Base-by-base conservation (phyloP, 2,888 invertebrate species). In the Heliconius aoede region DNA sequence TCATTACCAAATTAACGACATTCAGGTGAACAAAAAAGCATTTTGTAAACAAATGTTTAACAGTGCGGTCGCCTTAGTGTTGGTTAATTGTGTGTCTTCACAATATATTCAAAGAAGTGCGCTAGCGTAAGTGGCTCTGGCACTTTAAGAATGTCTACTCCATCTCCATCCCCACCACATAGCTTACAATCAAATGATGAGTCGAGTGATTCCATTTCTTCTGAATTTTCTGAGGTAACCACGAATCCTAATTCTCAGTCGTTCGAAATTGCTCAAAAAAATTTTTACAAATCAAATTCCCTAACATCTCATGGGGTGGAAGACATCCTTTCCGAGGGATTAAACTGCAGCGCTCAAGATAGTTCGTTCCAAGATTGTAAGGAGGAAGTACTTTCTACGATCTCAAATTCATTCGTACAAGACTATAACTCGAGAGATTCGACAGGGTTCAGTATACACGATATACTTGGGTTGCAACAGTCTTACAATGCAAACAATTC, bases 1-100 rank as follows among this genome's bases (percentile, higher is more conserved):
- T 90, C 92, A 94, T 94, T 94, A 94, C 90, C 88, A 91, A 93
- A 94, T 94, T 93, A 93, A 93, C 91, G 88, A 89, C 85, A 88
- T 87, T 85, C 91, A 92, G 93, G 93, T 93, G 90, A 91, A 90
- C 87, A 91, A 91, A 93, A 89, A 91, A 90, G 86, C 91, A 93
- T 92, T 93, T 92, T 88, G 93, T 93, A 91, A 93, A 94, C 90
- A 92, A 91, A 86, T 80, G 85, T 89, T 90, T 87, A 85, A 87
- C 87, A 77, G 88, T 85, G 83, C 90, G 87, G 94, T 90, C 91
- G 91, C 86, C 80, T 88, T 84, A 84, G 85, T 87, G 85, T 80
- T 85, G 83, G 82, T 85, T 88, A 84, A 85, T 85, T 85, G 81
- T 77, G 73, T 78, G 79, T 80, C 80, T 80, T 81, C 85, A 82